Evolutionary conservation across 2,797 vertebrate genomes (phyloP), one percentile per base, ranked within the genome.

Genomic region (Pelodytes ibericus): DNA sequence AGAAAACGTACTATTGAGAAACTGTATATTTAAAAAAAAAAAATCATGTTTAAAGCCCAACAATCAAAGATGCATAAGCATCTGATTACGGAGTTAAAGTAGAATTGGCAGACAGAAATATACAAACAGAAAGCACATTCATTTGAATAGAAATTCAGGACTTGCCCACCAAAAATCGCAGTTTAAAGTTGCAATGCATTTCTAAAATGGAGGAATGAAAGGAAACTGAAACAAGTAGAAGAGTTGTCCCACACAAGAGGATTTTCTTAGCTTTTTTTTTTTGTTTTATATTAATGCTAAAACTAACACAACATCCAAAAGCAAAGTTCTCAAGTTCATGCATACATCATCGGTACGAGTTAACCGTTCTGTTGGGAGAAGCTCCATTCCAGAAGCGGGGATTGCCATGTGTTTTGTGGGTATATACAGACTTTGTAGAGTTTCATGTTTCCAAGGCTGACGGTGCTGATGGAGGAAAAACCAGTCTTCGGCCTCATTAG

Each of bases 401-500:
- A n/a, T 25, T 44, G 8, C 3, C 3, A 44, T 44, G 18, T 13
- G 15, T 22, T 47, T 27, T 27, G 9, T 58, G 56, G 8, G 2
- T 73, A 72, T 79, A 16, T 79, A 73, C 76, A 72, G 57, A 22
- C 3, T n/a, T n/a, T 16, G 13, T 26, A 39, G 29, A 25, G 25
- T 16, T 22, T 63, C 65, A 13, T 31, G n/a, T 58, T 63, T 81
- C 72, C 8, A 83, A 79, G 82, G 80, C 71, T 83, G 79, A 80
- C 29, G 7, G 56, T 76, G 84, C 71, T 66, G 84, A 85, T n/a
- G 6, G 3, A 79, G 41, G 18, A 80, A 18, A 66, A 76, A 86
- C 79, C 77, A 75, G 83, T 88, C 85, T 65, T 82, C 81, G 84
- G 82, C 75, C 61, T 83, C 83, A 47, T 80, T 76, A 83, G 13